A percentile compares a stretch with the other conserved stretches of the same genome.
Evolutionary conservation across 2,888 invertebrate genomes (phyloP).

Genomic region (Yponomeuta plumbellus): DNA sequence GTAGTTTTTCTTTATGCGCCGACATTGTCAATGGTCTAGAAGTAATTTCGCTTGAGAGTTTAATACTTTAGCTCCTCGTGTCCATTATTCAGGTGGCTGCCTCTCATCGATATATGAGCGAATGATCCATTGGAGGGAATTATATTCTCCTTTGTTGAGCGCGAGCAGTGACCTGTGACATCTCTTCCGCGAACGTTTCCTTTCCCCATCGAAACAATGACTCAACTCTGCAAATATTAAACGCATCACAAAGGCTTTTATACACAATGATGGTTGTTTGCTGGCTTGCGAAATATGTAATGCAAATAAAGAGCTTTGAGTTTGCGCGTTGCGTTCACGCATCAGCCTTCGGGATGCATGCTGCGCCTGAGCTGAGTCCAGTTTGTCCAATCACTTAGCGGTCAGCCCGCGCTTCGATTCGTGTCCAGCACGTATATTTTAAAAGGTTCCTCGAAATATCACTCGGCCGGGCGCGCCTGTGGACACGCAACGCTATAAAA

Average conservation of each 20-base stretch:
- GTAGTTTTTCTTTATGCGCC: slow-evolving; percentile 5
- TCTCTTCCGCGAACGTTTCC: slow-evolving; percentile 40
- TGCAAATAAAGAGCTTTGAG: slow-evolving; percentile 52
- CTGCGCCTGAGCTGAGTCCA: slow-evolving; percentile 21
- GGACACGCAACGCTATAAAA: slow-evolving; percentile 63
- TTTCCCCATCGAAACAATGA: slow-evolving; percentile 51
- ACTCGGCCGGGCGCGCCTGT: slow-evolving; percentile 52
- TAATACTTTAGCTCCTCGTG: slow-evolving; percentile 4
- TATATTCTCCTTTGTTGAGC: slow-evolving; percentile 27
- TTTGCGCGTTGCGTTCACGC: slow-evolving; percentile 49
- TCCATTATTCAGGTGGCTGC: slow-evolving; percentile 10
- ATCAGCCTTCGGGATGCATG: slow-evolving; percentile 23
- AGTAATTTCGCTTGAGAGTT: slow-evolving; percentile 6
- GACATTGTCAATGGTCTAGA: neutral
- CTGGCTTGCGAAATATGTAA: slow-evolving; percentile 53
- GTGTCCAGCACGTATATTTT: slow-evolving; percentile 41
- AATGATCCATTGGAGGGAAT: slow-evolving; percentile 11
- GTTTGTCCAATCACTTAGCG: slow-evolving; percentile 62
- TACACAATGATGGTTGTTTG: slow-evolving; percentile 63
- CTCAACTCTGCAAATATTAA: slow-evolving; percentile 52
- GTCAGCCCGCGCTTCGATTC: slow-evolving; percentile 42
- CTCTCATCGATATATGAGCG: slow-evolving; percentile 4
- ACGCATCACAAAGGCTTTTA: slow-evolving; percentile 58
- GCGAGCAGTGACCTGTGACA: slow-evolving; percentile 29
- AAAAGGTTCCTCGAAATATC: slow-evolving; percentile 67